These are phyloP conservation scores for Lepidocyrtoides sp. DNA, from an alignment of 2,888 invertebrate genomes.

Conservation along the genomic window DNA sequence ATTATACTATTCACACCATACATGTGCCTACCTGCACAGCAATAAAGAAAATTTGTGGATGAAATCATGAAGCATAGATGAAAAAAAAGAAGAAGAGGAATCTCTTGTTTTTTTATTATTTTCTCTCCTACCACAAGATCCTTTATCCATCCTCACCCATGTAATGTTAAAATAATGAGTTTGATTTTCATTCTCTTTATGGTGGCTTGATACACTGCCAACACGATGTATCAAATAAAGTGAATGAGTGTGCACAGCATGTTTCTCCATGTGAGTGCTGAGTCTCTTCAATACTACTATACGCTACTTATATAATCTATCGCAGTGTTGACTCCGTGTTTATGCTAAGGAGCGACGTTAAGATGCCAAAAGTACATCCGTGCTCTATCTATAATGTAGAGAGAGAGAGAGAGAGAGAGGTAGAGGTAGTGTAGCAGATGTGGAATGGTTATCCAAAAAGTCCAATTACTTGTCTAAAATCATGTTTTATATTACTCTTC, in stretches of 20 bases:
- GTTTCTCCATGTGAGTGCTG: not conserved
- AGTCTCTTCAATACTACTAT: no score
- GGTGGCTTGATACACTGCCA: slow-evolving; percentile 67
- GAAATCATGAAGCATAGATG: not conserved
- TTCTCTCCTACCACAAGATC: not conserved
- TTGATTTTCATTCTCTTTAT: slow-evolving; percentile 49
- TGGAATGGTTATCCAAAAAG: not conserved
- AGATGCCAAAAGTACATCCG: not conserved
- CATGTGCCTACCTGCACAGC: not conserved
- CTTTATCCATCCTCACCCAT: not conserved
- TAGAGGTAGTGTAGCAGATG: slow-evolving; percentile 7
- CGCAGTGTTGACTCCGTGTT: not conserved
- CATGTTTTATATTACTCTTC: not conserved
- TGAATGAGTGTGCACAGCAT: slow-evolving; percentile 11
- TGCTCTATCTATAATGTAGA: not conserved
- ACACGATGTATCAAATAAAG: slow-evolving; percentile 17
- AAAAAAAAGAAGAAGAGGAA: not conserved
- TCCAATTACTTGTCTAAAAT: slow-evolving; percentile 12
- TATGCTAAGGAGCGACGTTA: not conserved
- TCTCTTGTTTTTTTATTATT: not conserved
- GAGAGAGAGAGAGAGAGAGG: not conserved
- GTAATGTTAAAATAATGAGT: slow-evolving; percentile 53
- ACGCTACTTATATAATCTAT: not conserved
- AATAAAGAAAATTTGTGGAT: slow-evolving; percentile 11
- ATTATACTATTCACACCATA: slow-evolving; percentile 14